Conservation (phyloP, 2,888 invertebrate genomes). For the Nematopogon swammerdamellus region DNA sequence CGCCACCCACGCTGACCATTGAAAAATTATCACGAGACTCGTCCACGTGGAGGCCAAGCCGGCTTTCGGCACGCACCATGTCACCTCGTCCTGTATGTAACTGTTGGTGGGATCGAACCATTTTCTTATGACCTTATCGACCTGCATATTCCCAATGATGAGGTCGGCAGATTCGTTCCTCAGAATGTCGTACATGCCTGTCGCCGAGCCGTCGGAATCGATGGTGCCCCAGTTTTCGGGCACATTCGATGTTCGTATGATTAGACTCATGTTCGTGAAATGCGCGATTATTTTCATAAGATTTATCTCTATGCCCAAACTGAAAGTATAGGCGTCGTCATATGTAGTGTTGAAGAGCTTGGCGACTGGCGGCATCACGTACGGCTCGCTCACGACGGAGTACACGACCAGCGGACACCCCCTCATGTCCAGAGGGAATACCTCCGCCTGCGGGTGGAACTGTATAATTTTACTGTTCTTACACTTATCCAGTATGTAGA, state of each 20-base stretch:
- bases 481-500: constrained; percentile 40
- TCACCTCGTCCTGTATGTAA: constrained; percentile 49
- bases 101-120: constrained; percentile 46
- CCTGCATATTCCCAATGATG: constrained; percentile 46
- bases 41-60: constrained; percentile 42
- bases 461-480: constrained; percentile 25
- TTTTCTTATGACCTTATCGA: constrained; percentile 35
- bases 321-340: constrained; percentile 33
- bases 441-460: constrained; percentile 25
- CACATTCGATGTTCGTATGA: constrained; percentile 30
- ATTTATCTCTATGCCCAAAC: constrained; percentile 41
- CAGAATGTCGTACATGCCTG: constrained; percentile 32
- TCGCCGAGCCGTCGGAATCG: constrained; percentile 30
- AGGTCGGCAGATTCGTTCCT: constrained; percentile 33
- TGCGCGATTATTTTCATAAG: constrained; percentile 43
- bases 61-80: constrained; percentile 44
- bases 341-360: constrained; percentile 24
- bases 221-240: constrained; percentile 43
- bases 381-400: constrained; percentile 43
- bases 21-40: constrained; percentile 45
- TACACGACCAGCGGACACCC: constrained; percentile 42
- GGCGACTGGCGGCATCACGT: constrained; percentile 37
- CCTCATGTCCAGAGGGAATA: constrained; percentile 39
- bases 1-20: constrained; percentile 43
- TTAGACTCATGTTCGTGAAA: constrained; percentile 43